Base-by-base conservation (phyloP, 2,113 vertebrate genomes). In the Calypte anna region DNA sequence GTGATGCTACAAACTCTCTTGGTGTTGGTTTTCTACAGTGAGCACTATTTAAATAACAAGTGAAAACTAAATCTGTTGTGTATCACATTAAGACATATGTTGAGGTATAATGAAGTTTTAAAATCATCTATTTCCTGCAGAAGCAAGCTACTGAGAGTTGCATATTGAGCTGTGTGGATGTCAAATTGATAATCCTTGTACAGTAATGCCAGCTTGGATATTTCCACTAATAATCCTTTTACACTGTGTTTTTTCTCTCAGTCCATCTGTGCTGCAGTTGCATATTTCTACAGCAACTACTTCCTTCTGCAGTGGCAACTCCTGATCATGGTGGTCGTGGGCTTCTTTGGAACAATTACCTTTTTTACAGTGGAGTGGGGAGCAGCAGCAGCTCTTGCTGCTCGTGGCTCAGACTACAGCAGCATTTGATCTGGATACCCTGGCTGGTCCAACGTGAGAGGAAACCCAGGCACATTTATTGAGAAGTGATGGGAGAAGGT, bases 231-330 rank as follows among this genome's bases (percentile, higher is more conserved):
- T 70, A 18, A 82, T 77, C 48, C 51, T 23, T 61, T 59, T 55
- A 24, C 6, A 2, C 48, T 64, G 33, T 33, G 48, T 50, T 50
- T 50, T 66, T 51, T 27, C 83, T 88, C 88, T 51, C 95, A 99
- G 99, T 99, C 99, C 93, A 98, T 99, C 97, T 98, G 98, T 70
- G 99, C 99, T 13, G 99, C 99, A 0, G 38, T 99, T 69, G 99
- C 99, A 1, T 99, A 99, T 97, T 99, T 98, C 98, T 99, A 99
- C 98, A 99, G 99, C 90, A 99, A 99, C 98, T 99, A 99, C 96
- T 98, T 99, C 74, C 97, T 99, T 40, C 98, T 99, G 31, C 98
- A 99, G 84, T 99, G 99, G 99, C 99, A 99, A 86, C 98, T 99
- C 66, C 98, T 99, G 91, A 98, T 99, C 97, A 98, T 99, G 98